Evolutionary conservation across 2,888 invertebrate species (phyloP).

Genomic region (Eulithis testata): DNA sequence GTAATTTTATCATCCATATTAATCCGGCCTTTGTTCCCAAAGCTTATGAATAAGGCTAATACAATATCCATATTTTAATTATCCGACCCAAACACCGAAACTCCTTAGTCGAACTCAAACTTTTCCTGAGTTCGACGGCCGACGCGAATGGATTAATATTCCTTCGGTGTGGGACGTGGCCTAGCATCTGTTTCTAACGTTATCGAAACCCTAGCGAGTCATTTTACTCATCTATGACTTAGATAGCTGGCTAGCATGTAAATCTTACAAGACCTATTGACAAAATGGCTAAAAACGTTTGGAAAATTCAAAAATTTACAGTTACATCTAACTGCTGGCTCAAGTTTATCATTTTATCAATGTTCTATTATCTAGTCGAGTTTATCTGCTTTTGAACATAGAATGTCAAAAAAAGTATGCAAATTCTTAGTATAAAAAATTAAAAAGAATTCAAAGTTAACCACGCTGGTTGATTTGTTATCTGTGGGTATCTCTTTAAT

Average conservation of each 20-base stretch:
- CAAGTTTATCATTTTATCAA: too few species aligned
- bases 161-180: slow-evolving; percentile 9
- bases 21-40: slow-evolving; percentile 12
- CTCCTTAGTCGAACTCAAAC: slow-evolving; percentile 18
- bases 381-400: too few species aligned
- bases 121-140: slow-evolving; percentile 26
- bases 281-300: too few species aligned
- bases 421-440: neutral
- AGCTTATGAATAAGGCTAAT: slow-evolving; percentile 18
- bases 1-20: slow-evolving; percentile 14
- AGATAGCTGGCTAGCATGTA: too few species aligned
- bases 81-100: slow-evolving; percentile 23
- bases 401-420: too few species aligned
- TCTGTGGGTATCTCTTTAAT: slow-evolving; percentile 7
- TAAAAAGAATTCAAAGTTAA: neutral
- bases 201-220: neutral
- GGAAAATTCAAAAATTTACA: too few species aligned
- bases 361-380: too few species aligned
- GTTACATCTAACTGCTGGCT: too few species aligned
- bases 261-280: too few species aligned
- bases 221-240: neutral
- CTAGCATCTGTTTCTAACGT: neutral
- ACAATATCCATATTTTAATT: slow-evolving; percentile 27
- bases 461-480: neutral
- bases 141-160: slow-evolving; percentile 21